A percentile compares a stretch with the other conserved stretches of the same genome.
Evolutionary conservation across 2,113 vertebrate species (phyloP).

Genomic region (Benitochromis conjunctus): DNA sequence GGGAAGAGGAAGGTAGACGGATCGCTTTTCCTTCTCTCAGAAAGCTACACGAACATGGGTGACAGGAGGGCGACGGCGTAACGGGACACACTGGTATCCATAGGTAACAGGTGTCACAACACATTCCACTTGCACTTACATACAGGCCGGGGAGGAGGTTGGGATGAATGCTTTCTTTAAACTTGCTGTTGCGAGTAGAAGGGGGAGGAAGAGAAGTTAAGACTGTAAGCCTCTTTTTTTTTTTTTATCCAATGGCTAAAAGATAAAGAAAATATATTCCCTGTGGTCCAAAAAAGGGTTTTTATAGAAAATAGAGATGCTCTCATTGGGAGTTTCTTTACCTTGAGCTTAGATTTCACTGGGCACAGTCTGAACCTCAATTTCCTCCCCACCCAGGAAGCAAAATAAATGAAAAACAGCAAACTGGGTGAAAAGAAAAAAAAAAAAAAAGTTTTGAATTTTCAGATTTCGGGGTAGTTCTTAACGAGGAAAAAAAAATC

Average conservation of each 20-base stretch:
- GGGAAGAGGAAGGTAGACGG: background rate
- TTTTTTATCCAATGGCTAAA: background rate
- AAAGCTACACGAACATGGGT: constrained; percentile 57
- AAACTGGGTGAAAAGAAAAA: rapidly evolving
- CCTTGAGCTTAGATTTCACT: constrained; percentile 21
- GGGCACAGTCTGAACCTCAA: constrained; percentile 42
- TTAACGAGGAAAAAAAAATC: constrained; percentile 13
- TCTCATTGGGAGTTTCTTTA: constrained; percentile 36
- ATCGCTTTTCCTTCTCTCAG: background rate
- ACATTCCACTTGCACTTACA: constrained; percentile 46
- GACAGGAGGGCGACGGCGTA: constrained; percentile 37
- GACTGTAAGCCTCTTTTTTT: background rate
- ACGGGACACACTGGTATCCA: constrained; percentile 51
- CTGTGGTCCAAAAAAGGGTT: constrained; percentile 59
- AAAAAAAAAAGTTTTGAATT: background rate
- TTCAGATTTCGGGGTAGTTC: constrained; percentile 15
- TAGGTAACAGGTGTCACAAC: constrained; percentile 51
- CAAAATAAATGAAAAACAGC: constrained; percentile 6
- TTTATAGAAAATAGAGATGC: constrained; percentile 54
- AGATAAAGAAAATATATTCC: constrained; percentile 47
- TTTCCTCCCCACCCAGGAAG: constrained; percentile 16
- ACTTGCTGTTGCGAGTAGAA: background rate
- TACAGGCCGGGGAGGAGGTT: constrained; percentile 4
- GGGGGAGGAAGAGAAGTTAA: constrained; percentile 14
- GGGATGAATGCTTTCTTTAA: constrained; percentile 18